Conservation (phyloP, 2,888 invertebrate genomes). For the Caenorhabditis sinica region DNA sequence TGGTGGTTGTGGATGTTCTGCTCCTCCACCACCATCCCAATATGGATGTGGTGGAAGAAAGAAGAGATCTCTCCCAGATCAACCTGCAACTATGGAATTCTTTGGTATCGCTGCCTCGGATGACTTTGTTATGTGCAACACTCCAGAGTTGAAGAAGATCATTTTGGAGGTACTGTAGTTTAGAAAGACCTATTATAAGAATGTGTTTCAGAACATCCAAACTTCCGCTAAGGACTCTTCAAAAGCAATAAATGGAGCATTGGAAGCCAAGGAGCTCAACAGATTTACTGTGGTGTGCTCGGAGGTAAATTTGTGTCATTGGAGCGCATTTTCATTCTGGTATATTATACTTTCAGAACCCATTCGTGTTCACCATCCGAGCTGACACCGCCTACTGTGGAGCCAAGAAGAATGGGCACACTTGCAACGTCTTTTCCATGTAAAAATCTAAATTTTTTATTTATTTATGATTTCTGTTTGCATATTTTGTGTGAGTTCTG, state of each 20-base stretch:
- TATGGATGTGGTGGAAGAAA: slow-evolving; percentile 66
- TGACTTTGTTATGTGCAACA: slow-evolving; percentile 50
- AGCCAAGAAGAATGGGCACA: slow-evolving; percentile 57
- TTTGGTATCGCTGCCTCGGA: slow-evolving; percentile 42
- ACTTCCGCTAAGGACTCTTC: slow-evolving; percentile 29
- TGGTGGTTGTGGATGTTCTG: slow-evolving; percentile 62
- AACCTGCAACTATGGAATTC: slow-evolving; percentile 30
- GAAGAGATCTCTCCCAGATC: slow-evolving; percentile 52
- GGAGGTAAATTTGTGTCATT: slow-evolving; percentile 15
- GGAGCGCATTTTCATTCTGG: background rate
- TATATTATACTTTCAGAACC: slow-evolving; percentile 44
- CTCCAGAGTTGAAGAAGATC: slow-evolving; percentile 58
- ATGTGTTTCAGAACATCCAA: slow-evolving; percentile 52
- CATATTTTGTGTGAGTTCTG: too few relatives aligned
- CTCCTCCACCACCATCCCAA: slow-evolving; percentile 63
- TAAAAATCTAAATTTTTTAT: slow-evolving; percentile 9
- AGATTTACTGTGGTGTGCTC: slow-evolving; percentile 59
- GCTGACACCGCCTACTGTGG: slow-evolving; percentile 66
- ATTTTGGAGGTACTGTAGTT: slow-evolving; percentile 27
- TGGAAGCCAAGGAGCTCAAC: slow-evolving; percentile 38
- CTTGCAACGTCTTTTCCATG: slow-evolving; percentile 60
- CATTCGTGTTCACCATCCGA: slow-evolving; percentile 59
- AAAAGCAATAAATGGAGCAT: slow-evolving; percentile 46
- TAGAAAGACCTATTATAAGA: background rate
- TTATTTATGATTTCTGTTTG: background rate